Percentiles rank a stretch among this genome's conserved stretches.
Evolutionary conservation across 92 coral and sea anemone genomes (phyloP).

Genomic region (Porites lobata): DNA sequence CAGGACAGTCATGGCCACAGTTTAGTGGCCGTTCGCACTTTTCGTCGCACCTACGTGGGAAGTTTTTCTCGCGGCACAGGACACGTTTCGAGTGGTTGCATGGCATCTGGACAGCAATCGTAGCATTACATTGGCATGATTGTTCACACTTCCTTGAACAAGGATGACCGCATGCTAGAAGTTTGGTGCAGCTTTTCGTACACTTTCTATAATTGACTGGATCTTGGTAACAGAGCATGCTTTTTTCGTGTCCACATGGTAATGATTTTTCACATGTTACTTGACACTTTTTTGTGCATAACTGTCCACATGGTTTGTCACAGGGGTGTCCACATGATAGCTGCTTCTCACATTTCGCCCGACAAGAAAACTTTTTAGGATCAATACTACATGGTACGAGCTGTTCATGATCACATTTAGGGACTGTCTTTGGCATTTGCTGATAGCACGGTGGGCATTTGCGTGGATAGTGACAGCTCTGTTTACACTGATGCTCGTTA

Average conservation of each 20-base stretch:
- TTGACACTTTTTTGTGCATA: not conserved
- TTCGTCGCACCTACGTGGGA: not conserved
- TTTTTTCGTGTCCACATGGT: constrained; percentile 49
- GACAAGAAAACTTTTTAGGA: constrained; percentile 60
- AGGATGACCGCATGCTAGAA: constrained; percentile 72
- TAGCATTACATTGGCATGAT: not conserved
- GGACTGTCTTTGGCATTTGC: constrained; percentile 9
- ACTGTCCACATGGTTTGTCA: not conserved
- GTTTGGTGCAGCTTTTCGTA: not conserved
- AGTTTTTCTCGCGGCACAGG: not conserved
- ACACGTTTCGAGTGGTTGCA: constrained; percentile 8
- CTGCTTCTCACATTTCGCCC: constrained; percentile 56
- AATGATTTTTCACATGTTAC: not conserved
- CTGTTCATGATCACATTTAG: constrained; percentile 44
- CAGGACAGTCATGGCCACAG: constrained; percentile 34
- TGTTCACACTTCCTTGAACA: constrained; percentile 65
- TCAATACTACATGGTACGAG: constrained; percentile 16
- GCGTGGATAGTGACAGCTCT: constrained; percentile 10
- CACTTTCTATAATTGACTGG: not conserved
- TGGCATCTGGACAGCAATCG: not conserved
- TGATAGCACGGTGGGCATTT: not conserved
- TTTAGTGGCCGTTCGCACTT: constrained; percentile 3
- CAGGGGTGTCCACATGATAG: constrained; percentile 21
- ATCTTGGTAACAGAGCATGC: constrained; percentile 33
- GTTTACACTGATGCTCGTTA: constrained; percentile 15